These are phyloP conservation scores for Theocolax elegans DNA, from an alignment of 1,140 invertebrate species.

Conservation along the genomic window DNA sequence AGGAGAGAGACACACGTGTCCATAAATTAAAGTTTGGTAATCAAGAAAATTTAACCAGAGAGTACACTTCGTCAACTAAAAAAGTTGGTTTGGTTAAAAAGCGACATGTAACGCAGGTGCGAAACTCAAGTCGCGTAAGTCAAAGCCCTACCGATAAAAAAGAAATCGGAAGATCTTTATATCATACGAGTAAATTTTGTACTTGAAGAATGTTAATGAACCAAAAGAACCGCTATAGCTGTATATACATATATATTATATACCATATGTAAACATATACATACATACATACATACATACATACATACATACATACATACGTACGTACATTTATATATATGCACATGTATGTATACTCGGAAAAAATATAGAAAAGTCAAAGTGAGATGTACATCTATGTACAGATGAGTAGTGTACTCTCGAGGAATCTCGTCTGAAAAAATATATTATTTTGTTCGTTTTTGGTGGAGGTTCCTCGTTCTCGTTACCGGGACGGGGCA, in stretches of 20 bases:
- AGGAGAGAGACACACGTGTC: too few relatives aligned
- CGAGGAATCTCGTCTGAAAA: background rate
- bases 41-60: too few relatives aligned
- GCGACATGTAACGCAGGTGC: too few relatives aligned
- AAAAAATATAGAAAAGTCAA: background rate
- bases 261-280: too few relatives aligned
- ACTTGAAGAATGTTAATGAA: background rate
- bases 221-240: background rate
- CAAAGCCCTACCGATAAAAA: background rate
- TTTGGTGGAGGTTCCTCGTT: background rate
- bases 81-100: too few relatives aligned
- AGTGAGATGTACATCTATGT: background rate
- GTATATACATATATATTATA: too few relatives aligned
- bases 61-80: too few relatives aligned
- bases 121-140: background rate
- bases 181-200: background rate
- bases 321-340: background rate
- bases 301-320: too few relatives aligned
- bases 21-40: too few relatives aligned
- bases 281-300: too few relatives aligned
- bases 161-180: background rate
- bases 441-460: background rate
- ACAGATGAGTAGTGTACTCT: constrained; percentile 32
- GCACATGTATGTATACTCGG: too few relatives aligned
- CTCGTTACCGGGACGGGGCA: background rate